phyloP scores from a whole-genome alignment of 2,888 invertebrate genomes.

The Capitulum mitella region DNA sequence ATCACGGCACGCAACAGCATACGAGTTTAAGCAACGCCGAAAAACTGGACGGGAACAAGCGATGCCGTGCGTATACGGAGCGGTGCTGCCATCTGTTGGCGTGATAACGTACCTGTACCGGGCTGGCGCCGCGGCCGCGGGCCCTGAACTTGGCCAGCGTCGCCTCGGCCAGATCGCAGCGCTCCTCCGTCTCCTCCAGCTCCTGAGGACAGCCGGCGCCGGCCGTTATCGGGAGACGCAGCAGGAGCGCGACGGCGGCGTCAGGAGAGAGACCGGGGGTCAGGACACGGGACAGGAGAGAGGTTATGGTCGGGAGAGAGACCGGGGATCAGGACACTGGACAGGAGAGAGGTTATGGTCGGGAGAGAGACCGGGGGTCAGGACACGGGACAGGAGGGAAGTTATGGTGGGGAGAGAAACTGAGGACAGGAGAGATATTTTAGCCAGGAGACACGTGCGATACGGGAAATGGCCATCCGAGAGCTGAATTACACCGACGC shows the following conservation, averaged over 20 bases:
- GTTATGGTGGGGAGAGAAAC: too few relatives aligned
- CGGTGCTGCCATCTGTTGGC: too few relatives aligned
- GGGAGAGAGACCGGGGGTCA: neutral
- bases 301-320: neutral
- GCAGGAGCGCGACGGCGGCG: too few relatives aligned
- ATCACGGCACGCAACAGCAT: too few relatives aligned
- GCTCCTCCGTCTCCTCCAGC: conserved; percentile 93
- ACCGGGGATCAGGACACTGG: neutral
- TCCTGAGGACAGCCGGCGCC: conserved; percentile 54
- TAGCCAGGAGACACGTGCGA: too few relatives aligned
- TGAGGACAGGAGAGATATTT: too few relatives aligned
- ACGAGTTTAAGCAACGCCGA: too few relatives aligned
- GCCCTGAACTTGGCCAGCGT: conserved; percentile 96
- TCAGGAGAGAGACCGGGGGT: neutral
- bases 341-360: too few relatives aligned
- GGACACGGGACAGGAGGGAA: neutral
- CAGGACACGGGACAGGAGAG: neutral
- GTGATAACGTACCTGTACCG: too few relatives aligned
- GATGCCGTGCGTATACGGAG: too few relatives aligned
- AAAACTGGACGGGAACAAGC: too few relatives aligned
- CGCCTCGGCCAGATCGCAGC: conserved; percentile 93
- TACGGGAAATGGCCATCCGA: too few relatives aligned
- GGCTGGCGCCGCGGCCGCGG: conserved; percentile 62
- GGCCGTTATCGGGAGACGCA: neutral
- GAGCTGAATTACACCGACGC: neutral